Conservation (phyloP, 2,113 vertebrate genomes). For the Trachemys scripta region DNA sequence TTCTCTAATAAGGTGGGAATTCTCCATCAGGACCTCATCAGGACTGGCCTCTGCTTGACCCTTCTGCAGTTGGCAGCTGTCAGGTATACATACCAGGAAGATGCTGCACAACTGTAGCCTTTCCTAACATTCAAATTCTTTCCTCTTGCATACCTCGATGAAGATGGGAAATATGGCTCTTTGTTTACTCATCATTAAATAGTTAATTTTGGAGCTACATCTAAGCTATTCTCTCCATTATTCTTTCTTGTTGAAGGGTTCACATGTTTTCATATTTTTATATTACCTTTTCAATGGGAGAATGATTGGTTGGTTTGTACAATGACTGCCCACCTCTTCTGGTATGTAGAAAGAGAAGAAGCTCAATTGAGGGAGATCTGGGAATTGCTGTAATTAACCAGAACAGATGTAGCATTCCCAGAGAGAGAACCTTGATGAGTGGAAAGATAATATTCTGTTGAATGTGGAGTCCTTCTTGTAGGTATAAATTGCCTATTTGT, state of each 20-base stretch:
- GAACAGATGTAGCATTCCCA: neutral
- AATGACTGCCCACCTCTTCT: neutral
- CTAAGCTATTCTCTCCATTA: neutral
- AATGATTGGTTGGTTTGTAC: neutral
- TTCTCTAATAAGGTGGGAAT: accelerated
- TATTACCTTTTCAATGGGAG: neutral
- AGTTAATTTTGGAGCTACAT: neutral
- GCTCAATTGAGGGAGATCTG: neutral
- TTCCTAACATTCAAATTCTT: neutral
- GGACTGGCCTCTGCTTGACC: accelerated
- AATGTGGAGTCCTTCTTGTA: neutral
- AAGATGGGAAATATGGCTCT: neutral
- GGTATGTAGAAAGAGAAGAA: neutral
- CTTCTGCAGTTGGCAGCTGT: accelerated
- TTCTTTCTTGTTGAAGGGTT: neutral
- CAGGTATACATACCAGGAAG: neutral
- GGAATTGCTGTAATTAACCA: neutral
- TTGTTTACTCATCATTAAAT: neutral
- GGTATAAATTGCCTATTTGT: neutral
- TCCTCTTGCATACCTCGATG: neutral
- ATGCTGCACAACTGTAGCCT: neutral
- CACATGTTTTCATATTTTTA: neutral
- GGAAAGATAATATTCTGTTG: neutral
- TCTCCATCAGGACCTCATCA: neutral
- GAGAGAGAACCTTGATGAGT: neutral